Evolutionary conservation across 2,113 vertebrate species (phyloP).

Genomic region (Gobius niger): DNA sequence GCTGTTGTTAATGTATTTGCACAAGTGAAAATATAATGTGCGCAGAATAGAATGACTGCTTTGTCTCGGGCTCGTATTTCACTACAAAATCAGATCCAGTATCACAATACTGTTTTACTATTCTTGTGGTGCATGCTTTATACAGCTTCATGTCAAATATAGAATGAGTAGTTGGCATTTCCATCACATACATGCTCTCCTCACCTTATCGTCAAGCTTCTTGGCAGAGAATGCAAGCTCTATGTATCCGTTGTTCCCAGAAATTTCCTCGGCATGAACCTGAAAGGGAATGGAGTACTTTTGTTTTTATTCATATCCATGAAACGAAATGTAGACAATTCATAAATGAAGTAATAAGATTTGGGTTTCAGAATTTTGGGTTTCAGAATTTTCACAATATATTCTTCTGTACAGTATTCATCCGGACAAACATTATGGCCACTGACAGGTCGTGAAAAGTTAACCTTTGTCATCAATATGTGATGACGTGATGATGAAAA

Average conservation of each 20-base stretch:
- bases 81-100: slow-evolving; percentile 1
- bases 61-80: slow-evolving; percentile 33
- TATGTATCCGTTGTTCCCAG: slow-evolving; percentile 91
- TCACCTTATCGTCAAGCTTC: slow-evolving; percentile 94
- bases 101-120: slow-evolving; percentile 5
- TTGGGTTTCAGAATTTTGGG: too few species aligned
- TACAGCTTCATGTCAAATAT: slow-evolving; percentile 10
- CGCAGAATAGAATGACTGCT: slow-evolving; percentile 23
- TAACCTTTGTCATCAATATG: too few species aligned
- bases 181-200: slow-evolving; percentile 17
- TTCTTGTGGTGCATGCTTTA: not conserved
- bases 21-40: not conserved
- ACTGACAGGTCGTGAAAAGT: too few species aligned
- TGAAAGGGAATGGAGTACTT: slow-evolving; percentile 47
- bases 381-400: too few species aligned
- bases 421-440: too few species aligned
- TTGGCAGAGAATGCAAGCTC: slow-evolving; percentile 89
- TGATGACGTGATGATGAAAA: too few species aligned
- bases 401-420: too few species aligned
- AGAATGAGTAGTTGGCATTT: slow-evolving; percentile 17
- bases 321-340: slow-evolving; percentile 9
- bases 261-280: slow-evolving; percentile 93
- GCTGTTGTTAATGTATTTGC: not conserved
- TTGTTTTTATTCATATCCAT: not conserved
- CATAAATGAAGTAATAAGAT: not conserved